Conservation (phyloP, 2,888 invertebrate genomes). For the Eupeodes latifasciatus region DNA sequence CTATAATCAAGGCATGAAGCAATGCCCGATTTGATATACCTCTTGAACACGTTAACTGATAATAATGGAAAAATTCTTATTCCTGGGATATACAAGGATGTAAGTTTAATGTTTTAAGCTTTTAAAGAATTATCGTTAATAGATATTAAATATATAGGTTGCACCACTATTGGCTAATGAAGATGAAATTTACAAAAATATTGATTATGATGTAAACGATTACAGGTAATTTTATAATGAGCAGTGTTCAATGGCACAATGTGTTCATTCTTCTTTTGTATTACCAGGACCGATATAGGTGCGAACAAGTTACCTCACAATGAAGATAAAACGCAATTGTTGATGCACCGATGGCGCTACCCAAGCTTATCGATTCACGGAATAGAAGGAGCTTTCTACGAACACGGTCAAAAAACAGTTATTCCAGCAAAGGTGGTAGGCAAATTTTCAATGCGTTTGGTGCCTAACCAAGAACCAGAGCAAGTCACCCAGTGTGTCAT, state of each 20-base stretch:
- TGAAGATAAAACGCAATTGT: slow-evolving; percentile 91
- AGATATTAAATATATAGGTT: slow-evolving; percentile 77
- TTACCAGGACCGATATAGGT: slow-evolving; percentile 87
- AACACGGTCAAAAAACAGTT: slow-evolving; percentile 97
- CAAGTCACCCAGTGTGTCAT: slow-evolving; percentile 92
- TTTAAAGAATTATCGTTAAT: neutral
- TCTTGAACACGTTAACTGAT: slow-evolving; percentile 93
- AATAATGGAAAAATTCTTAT: slow-evolving; percentile 94
- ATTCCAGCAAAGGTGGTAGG: slow-evolving; percentile 97
- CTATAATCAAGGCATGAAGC: slow-evolving; percentile 87
- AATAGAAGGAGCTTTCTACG: slow-evolving; percentile 96
- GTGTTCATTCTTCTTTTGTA: neutral
- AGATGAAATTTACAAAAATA: slow-evolving; percentile 89
- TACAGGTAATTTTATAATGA: slow-evolving; percentile 86
- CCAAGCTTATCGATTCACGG: slow-evolving; percentile 98
- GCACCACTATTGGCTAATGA: slow-evolving; percentile 89
- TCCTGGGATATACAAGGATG: slow-evolving; percentile 93
- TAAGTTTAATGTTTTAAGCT: slow-evolving; percentile 81
- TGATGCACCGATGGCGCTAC: slow-evolving; percentile 98
- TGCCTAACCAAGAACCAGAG: slow-evolving; percentile 96
- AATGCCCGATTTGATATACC: slow-evolving; percentile 94
- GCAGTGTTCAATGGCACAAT: neutral
- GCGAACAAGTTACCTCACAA: slow-evolving; percentile 89
- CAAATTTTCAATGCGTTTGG: slow-evolving; percentile 98
- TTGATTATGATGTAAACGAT: slow-evolving; percentile 93